Evolutionary conservation across 2,888 invertebrate genomes (phyloP), one percentile per base, ranked within the genome.

Genomic region (Pachydiplax longipennis): DNA sequence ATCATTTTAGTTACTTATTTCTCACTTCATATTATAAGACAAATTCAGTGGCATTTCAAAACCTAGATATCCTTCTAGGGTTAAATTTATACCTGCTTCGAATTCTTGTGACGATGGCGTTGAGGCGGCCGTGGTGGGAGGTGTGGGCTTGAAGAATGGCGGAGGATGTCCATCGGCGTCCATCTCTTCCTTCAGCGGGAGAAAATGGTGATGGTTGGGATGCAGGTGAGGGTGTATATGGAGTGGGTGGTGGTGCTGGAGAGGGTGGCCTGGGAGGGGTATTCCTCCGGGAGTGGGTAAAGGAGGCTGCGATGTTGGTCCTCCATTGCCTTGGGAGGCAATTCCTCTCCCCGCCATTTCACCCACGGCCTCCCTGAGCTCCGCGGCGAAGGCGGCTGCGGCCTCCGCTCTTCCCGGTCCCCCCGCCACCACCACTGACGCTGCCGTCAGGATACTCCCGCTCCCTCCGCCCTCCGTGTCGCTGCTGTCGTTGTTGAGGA

Each of bases 401-500:
- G 83, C 18, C 31, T 83, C 83, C 18, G 61, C 87, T n/a, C 87
- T 35, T 37, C 87, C 82, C 2, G 83, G 58, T 40, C 81, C 90
- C 35, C 91, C 91, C 91, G 53, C 91, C 91, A 92, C 65, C 92
- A 91, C 91, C 92, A 92, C 91, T 92, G 90, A 90, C 53, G 61
- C 92, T 91, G 87, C 93, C 93, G 87, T 87, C 37, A 87, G 61
- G 37, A 87, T 87, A 65, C 87, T 87, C 90, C 94, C 94, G 13
- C 93, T 93, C n/a, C 93, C 93, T 48, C 93, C 93, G 83, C 93
- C 94, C 92, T 94, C 94, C 13, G 94, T 94, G 92, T 95, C 95
- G 92, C 94, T 94, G 92, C 95, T 94, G 92, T 95, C 95, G 93
- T 95, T 95, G 92, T 94, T 94, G 92, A 94, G 93, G 92, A 94